These are phyloP conservation scores for Glaucomys volans DNA, from an alignment of 2,113 vertebrate genomes.

Conservation along the genomic window DNA sequence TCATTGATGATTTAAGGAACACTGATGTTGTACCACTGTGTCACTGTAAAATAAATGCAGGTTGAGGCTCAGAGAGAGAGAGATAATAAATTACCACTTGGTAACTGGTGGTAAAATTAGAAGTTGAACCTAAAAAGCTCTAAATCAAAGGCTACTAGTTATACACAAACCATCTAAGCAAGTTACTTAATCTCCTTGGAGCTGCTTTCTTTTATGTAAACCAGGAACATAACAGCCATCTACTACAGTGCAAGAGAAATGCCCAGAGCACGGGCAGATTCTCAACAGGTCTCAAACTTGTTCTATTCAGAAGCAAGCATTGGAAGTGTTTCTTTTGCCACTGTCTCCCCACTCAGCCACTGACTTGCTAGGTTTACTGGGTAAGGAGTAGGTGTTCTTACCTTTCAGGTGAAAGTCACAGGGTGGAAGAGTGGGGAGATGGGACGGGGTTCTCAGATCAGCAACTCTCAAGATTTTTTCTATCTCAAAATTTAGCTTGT, in stretches of 20 bases:
- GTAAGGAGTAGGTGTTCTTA: background rate
- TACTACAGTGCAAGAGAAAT: background rate
- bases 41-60: background rate
- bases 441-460: background rate
- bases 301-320: background rate
- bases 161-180: background rate
- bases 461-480: background rate
- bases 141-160: background rate
- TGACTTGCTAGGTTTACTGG: too few relatives aligned
- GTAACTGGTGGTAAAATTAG: background rate
- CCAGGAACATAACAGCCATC: background rate
- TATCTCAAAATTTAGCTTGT: background rate
- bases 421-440: background rate
- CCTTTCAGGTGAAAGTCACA: background rate
- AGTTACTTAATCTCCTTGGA: background rate
- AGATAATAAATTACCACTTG: background rate
- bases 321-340: background rate
- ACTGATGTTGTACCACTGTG: background rate
- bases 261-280: accelerated
- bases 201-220: background rate
- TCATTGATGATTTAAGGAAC: background rate
- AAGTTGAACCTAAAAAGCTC: background rate
- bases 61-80: background rate
- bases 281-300: background rate
- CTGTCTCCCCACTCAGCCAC: background rate